Conservation (phyloP, 2,888 invertebrate species). For the Scelioninae gen. 1 region DNA sequence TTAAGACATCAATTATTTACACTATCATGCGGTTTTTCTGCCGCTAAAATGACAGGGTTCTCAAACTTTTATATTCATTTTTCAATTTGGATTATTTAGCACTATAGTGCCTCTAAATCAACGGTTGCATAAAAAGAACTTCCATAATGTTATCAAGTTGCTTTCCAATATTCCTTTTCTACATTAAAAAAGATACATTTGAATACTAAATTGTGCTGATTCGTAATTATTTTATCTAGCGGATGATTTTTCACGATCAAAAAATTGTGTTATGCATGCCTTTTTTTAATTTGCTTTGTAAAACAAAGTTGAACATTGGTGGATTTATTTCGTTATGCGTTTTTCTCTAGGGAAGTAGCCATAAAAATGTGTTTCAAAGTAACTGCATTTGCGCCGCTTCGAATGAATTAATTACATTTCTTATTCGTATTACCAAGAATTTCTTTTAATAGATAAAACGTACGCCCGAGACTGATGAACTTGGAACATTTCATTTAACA, state of each 20-base stretch:
- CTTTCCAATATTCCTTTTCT: too few species aligned
- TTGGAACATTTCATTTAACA: slow-evolving; percentile 31
- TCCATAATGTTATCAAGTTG: neutral
- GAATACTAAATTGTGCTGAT: too few species aligned
- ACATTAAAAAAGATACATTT: too few species aligned
- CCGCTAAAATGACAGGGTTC: neutral
- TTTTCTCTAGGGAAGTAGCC: slow-evolving; percentile 14
- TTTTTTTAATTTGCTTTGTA: slow-evolving; percentile 9
- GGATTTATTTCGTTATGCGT: slow-evolving; percentile 9
- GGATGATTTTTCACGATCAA: neutral
- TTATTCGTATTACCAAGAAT: slow-evolving; percentile 18
- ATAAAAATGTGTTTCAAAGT: slow-evolving; percentile 20
- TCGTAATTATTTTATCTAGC: neutral
- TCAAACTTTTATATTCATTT: neutral
- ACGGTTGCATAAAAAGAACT: neutral
- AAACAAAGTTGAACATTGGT: slow-evolving; percentile 1
- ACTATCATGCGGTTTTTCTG: neutral
- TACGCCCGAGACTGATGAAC: slow-evolving; percentile 10
- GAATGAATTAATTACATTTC: slow-evolving; percentile 34
- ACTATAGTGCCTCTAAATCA: too few species aligned
- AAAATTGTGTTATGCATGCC: neutral
- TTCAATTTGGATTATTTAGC: too few species aligned
- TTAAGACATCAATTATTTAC: slow-evolving; percentile 17
- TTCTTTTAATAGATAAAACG: slow-evolving; percentile 8
- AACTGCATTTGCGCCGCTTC: slow-evolving; percentile 11